Conservation (phyloP, 2,113 vertebrate genomes). For the Pardalotus punctatus region DNA sequence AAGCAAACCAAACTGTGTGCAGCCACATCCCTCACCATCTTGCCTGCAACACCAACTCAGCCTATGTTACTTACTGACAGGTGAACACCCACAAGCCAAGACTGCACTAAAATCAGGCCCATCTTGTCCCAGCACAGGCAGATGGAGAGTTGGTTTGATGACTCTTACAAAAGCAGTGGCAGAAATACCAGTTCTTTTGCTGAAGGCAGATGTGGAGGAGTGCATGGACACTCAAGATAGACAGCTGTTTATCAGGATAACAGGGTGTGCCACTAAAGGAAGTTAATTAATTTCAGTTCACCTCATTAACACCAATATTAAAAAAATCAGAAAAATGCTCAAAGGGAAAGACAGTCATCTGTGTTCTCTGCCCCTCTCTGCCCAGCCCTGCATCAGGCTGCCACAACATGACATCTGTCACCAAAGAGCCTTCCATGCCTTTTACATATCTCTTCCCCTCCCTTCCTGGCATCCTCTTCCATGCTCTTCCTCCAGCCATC, state of each 20-base stretch:
- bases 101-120: not conserved
- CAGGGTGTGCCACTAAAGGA: constrained; percentile 28
- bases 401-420: not conserved
- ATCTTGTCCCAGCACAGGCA: not conserved
- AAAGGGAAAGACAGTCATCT: not conserved
- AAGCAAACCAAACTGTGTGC: not conserved
- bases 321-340: not conserved
- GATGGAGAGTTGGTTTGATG: not conserved
- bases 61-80: not conserved
- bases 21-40: not conserved
- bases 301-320: not conserved
- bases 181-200: constrained; percentile 64
- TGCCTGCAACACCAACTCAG: not conserved
- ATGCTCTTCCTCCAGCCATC: not conserved
- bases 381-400: not conserved
- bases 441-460: not conserved
- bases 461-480: not conserved
- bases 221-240: constrained; percentile 13
- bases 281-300: constrained; percentile 12
- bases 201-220: constrained; percentile 57
- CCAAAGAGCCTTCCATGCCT: not conserved
- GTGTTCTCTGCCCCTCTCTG: not conserved
- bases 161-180: not conserved
- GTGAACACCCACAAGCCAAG: constrained; percentile 13
- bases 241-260: constrained; percentile 29